Percentiles rank a stretch among this genome's conserved stretches.
Conservation (phyloP, 2,797 vertebrate species). For the Betta splendens region DNA sequence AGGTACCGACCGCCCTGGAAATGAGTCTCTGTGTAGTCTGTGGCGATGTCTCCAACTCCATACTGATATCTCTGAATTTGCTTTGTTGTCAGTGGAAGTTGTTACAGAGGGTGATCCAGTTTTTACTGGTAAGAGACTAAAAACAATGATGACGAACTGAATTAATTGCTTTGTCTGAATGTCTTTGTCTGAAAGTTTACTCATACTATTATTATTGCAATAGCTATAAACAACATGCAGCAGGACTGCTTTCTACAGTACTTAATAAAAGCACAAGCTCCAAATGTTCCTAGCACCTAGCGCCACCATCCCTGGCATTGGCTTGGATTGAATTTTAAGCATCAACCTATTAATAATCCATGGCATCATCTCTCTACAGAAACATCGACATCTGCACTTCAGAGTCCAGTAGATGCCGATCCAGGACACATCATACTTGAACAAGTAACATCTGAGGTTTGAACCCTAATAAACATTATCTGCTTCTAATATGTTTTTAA, state of each 20-base stretch:
- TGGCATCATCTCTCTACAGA: constrained; percentile 29
- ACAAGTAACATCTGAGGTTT: constrained; percentile 23
- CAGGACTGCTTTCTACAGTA: too few species aligned
- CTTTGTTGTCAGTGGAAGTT: constrained; percentile 13
- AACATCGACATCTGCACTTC: not conserved
- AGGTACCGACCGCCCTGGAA: constrained; percentile 41
- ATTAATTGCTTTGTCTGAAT: too few species aligned
- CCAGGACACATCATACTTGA: not conserved
- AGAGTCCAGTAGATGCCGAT: not conserved
- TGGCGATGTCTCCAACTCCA: not conserved
- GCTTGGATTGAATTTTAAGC: not conserved
- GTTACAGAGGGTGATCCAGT: constrained; percentile 1
- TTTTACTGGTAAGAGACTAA: not conserved
- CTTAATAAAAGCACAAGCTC: too few species aligned
- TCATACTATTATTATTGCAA: too few species aligned
- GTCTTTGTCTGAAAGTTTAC: too few species aligned
- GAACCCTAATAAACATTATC: not conserved
- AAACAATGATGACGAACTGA: too few species aligned
- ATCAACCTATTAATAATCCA: not conserved
- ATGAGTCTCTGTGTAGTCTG: not conserved
- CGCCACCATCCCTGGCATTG: not conserved
- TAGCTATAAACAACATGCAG: too few species aligned
- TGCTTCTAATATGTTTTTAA: too few species aligned
- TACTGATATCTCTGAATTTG: not conserved
- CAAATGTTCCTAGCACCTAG: too few species aligned